Conservation (phyloP, 2,797 vertebrate species). For the Helostoma temminkii region DNA sequence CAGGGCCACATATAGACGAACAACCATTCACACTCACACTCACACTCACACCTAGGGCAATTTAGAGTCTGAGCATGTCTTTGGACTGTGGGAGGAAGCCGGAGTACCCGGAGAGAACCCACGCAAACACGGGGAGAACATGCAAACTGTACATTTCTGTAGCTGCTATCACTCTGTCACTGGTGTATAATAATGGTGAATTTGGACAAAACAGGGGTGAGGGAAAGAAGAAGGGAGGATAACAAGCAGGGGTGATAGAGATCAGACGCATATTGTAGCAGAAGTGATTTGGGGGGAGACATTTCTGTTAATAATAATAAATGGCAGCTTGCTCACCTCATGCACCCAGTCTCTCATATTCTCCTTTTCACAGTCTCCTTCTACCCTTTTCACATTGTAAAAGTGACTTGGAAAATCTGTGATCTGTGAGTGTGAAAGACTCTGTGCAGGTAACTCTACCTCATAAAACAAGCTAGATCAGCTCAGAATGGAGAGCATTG, state of each 20-base stretch:
- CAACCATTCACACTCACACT: too few relatives aligned
- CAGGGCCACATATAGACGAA: too few relatives aligned
- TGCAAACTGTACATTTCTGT: slow-evolving; percentile 56
- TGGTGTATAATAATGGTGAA: slow-evolving; percentile 40
- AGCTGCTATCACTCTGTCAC: slow-evolving; percentile 11
- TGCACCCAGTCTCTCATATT: slow-evolving; percentile 32
- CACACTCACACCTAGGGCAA: too few relatives aligned
- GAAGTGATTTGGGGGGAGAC: slow-evolving; percentile 25
- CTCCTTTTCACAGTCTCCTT: slow-evolving; percentile 14
- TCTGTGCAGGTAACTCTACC: not conserved
- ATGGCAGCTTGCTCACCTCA: slow-evolving; percentile 32
- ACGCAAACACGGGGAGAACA: too few relatives aligned
- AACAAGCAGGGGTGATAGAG: slow-evolving; percentile 25
- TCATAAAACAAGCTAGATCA: slow-evolving; percentile 4
- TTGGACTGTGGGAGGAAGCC: too few relatives aligned
- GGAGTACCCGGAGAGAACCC: too few relatives aligned
- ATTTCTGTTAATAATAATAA: slow-evolving; percentile 41
- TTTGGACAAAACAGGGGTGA: slow-evolving; percentile 32
- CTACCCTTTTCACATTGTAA: slow-evolving; percentile 23
- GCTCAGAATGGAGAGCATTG: not conserved
- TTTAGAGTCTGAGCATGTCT: too few relatives aligned
- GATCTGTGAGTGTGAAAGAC: slow-evolving; percentile 19
- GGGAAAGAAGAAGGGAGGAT: not conserved
- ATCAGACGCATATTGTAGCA: slow-evolving; percentile 18
- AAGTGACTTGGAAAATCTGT: slow-evolving; percentile 27